Conservation (phyloP, 2,113 vertebrate genomes). For the Epinephelus moara region DNA sequence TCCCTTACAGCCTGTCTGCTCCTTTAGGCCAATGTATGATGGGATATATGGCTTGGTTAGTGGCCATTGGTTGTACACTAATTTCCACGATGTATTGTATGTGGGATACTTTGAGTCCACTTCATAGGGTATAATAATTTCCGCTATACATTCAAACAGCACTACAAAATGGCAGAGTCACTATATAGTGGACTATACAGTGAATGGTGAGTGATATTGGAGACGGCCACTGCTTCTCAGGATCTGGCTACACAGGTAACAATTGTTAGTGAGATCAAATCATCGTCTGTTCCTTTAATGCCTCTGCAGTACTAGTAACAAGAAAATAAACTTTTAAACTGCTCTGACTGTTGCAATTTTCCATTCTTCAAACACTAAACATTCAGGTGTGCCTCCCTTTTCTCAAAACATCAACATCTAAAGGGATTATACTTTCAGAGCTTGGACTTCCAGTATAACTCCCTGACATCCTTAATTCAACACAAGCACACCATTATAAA, state of each 20-base stretch:
- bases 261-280: background rate
- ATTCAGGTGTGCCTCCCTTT: background rate
- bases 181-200: no score
- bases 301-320: background rate
- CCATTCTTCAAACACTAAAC: slow-evolving; percentile 20
- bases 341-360: background rate
- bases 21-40: no score
- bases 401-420: slow-evolving; percentile 12
- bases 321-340: background rate
- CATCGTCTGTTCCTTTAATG: background rate
- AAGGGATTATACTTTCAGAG: slow-evolving; percentile 6
- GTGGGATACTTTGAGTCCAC: no score
- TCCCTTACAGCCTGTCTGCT: no score
- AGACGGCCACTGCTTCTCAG: background rate
- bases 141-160: no score
- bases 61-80: no score
- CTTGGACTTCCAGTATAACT: background rate
- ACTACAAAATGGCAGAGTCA: no score
- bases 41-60: no score
- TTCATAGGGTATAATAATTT: no score
- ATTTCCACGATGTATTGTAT: no score
- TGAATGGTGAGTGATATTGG: no score
- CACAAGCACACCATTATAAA: background rate
- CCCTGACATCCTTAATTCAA: background rate
- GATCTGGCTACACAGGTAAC: background rate